Evolutionary conservation across 2,797 vertebrate genomes (phyloP).

Genomic region (Percopsis omiscomaycus): DNA sequence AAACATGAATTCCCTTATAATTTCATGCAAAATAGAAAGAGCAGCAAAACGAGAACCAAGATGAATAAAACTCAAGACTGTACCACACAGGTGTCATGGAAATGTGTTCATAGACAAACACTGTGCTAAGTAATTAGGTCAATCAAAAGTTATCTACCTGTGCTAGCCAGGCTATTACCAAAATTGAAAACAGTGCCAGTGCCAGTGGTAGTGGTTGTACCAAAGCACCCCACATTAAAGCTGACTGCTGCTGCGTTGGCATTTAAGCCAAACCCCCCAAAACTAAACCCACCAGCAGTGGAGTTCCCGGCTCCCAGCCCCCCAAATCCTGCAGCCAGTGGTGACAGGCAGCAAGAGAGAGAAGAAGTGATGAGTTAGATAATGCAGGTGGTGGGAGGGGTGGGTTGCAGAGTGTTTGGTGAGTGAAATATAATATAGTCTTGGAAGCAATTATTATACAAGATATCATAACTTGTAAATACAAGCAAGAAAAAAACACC

Average conservation of each 20-base stretch:
- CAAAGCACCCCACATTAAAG: conserved; percentile 97
- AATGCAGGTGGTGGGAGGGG: conserved; percentile 11
- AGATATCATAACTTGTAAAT: too few species aligned
- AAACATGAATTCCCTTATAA: too few species aligned
- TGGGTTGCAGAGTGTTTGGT: too few species aligned
- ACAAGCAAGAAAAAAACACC: not conserved
- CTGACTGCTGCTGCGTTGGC: conserved; percentile 90
- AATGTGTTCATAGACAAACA: conserved; percentile 45
- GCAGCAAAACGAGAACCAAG: conserved; percentile 31
- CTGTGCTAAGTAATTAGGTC: conserved; percentile 40
- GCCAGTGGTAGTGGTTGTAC: conserved; percentile 89
- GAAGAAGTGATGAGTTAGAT: conserved; percentile 78
- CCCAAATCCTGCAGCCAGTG: conserved; percentile 92
- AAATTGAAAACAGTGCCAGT: conserved; percentile 94
- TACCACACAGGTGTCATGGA: conserved; percentile 42
- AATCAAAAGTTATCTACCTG: conserved; percentile 86
- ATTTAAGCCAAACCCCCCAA: conserved; percentile 97
- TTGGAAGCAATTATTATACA: too few species aligned
- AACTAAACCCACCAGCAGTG: conserved; percentile 95
- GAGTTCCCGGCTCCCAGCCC: conserved; percentile 92
- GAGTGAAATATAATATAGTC: too few species aligned
- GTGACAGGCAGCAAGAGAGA: conserved; percentile 81
- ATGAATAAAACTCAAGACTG: conserved; percentile 10
- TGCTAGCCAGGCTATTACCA: conserved; percentile 95
- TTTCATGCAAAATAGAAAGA: not conserved